Conservation (phyloP, 2,797 vertebrate species). For the Lemur catta region DNA sequence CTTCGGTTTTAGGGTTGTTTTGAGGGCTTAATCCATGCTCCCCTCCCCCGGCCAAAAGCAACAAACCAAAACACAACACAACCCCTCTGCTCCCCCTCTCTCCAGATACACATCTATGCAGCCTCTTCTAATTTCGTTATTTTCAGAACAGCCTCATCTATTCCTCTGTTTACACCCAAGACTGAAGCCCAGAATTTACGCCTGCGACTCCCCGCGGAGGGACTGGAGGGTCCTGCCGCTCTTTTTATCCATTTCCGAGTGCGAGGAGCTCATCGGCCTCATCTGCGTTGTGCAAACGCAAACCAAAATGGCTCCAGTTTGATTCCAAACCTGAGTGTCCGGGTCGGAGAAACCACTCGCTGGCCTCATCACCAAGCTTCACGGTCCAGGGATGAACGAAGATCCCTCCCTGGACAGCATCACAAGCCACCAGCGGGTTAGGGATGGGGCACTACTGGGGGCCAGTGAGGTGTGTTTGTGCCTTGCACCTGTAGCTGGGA, state of each 20-base stretch:
- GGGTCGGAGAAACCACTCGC: too few species aligned
- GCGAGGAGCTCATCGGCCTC: accelerated
- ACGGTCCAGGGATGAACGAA: background rate
- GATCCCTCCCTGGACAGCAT: background rate
- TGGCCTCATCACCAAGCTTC: too few species aligned
- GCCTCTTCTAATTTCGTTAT: background rate
- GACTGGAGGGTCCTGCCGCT: background rate
- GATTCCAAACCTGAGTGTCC: background rate
- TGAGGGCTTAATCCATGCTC: background rate
- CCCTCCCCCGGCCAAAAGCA: background rate
- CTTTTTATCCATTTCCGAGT: background rate
- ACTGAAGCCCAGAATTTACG: background rate
- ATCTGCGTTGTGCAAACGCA: background rate
- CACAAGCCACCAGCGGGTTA: background rate
- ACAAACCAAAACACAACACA: background rate
- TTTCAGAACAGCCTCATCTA: background rate
- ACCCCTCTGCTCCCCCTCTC: background rate
- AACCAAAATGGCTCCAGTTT: background rate
- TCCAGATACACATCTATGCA: background rate
- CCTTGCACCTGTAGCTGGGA: background rate
- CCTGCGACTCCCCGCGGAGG: too few species aligned
- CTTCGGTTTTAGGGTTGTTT: background rate
- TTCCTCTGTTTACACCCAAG: background rate
- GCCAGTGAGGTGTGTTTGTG: background rate
- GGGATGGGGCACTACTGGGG: background rate